Conservation (phyloP, 2,888 invertebrate genomes). For the Celastrina argiolus region DNA sequence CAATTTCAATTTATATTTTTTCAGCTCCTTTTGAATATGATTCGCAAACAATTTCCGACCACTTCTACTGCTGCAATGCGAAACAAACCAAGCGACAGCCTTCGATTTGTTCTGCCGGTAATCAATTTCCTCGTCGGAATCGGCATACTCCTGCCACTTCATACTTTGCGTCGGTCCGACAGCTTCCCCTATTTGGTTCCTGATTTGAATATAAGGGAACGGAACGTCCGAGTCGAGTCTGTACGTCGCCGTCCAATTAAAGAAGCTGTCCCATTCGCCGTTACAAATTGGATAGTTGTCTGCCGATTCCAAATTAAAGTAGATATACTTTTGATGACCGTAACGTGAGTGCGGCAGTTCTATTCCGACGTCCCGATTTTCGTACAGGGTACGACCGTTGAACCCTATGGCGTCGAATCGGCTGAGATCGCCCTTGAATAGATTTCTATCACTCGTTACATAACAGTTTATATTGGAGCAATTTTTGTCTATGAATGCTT, state of each 20-base stretch:
- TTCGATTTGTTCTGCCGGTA: constrained; percentile 51
- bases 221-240: constrained; percentile 62
- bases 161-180: constrained; percentile 54
- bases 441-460: constrained; percentile 47
- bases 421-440: constrained; percentile 46
- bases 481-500: constrained; percentile 53
- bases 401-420: constrained; percentile 60
- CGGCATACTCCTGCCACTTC: constrained; percentile 42
- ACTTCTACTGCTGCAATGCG: constrained; percentile 53
- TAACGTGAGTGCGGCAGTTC: constrained; percentile 47
- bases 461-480: constrained; percentile 58
- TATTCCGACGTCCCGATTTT: constrained; percentile 22
- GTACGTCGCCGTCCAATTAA: constrained; percentile 68
- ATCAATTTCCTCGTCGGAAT: constrained; percentile 39
- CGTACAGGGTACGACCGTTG: constrained; percentile 51
- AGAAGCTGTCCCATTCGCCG: constrained; percentile 51
- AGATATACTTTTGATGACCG: constrained; percentile 59
- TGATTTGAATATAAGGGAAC: constrained; percentile 52
- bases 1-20: constrained; percentile 46
- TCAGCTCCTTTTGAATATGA: constrained; percentile 45
- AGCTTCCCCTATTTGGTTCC: constrained; percentile 43
- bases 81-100: constrained; percentile 69
- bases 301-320: constrained; percentile 61
- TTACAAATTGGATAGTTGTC: constrained; percentile 57
- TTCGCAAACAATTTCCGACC: constrained; percentile 44